Conservation (phyloP, 2,113 vertebrate species). For the Sceloporus undulatus region DNA sequence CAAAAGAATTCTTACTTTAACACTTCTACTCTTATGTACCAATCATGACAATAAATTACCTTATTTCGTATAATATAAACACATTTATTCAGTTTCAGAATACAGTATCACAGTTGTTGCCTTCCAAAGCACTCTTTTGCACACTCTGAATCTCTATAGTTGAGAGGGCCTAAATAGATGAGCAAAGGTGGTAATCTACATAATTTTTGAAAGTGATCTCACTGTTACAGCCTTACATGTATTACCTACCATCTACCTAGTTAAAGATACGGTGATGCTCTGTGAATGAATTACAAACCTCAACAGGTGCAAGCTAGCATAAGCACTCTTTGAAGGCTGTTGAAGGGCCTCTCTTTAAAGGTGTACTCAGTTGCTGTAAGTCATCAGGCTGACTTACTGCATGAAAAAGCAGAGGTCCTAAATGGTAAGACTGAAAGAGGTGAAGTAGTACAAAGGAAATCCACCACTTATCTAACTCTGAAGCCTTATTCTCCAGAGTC, state of each 20-base stretch:
- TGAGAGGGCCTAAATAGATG: background rate
- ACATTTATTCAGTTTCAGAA: too few species aligned
- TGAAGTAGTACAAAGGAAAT: background rate
- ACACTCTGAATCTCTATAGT: background rate
- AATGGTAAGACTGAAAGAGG: constrained; percentile 34
- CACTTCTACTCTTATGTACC: too few species aligned
- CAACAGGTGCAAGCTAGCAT: background rate
- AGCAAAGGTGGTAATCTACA: too few species aligned
- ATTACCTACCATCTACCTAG: background rate
- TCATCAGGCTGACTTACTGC: constrained; percentile 33
- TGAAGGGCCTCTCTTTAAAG: background rate
- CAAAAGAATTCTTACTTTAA: too few species aligned
- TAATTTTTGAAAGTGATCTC: background rate
- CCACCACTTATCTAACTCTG: constrained; percentile 16
- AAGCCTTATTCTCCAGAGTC: constrained; percentile 19
- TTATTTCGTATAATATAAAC: too few species aligned
- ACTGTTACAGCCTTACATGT: background rate
- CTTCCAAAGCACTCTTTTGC: background rate
- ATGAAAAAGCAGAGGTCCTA: constrained; percentile 9
- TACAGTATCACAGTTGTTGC: too few species aligned
- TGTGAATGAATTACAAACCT: constrained; percentile 26
- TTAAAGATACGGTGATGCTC: constrained; percentile 1
- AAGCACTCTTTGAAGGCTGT: background rate
- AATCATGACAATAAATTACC: too few species aligned
- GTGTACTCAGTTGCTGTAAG: constrained; percentile 36